Evolutionary conservation across 2,888 invertebrate genomes (phyloP).

Genomic region (Drosophila monieri): DNA sequence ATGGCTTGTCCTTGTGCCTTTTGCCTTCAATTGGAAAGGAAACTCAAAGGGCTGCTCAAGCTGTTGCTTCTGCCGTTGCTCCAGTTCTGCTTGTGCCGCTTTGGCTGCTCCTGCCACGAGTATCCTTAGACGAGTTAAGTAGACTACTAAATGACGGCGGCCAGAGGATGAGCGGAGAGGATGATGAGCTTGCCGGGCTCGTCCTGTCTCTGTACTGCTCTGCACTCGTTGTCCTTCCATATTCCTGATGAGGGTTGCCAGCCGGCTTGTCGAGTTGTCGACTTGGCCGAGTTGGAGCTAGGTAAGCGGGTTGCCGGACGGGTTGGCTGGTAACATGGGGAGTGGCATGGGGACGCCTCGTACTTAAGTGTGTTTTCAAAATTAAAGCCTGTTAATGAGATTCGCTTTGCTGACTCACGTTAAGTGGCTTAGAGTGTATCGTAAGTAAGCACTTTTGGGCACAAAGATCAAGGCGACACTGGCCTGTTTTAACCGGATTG

Average conservation of each 20-base stretch:
- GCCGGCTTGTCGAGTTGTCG: conserved; percentile 44
- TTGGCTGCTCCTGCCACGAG: conserved; percentile 43
- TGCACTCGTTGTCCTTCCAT: conserved; percentile 9
- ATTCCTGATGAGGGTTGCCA: conserved; percentile 44
- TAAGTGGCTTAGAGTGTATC: conserved; percentile 79
- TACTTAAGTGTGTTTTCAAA: conserved; percentile 79
- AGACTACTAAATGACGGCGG: conserved; percentile 76
- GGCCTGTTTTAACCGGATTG: conserved; percentile 13
- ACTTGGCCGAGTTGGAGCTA: conserved; percentile 25
- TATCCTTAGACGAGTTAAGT: conserved; percentile 78
- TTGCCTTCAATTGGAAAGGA: conserved; percentile 44
- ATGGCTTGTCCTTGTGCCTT: conserved; percentile 19
- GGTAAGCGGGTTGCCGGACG: conserved; percentile 8
- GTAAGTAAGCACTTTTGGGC: conserved; percentile 73
- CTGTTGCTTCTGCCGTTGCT: conserved; percentile 51
- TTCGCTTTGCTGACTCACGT: conserved; percentile 78
- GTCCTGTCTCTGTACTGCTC: conserved; percentile 3
- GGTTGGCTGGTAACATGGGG: not conserved
- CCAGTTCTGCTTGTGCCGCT: conserved; percentile 2
- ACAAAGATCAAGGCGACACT: conserved; percentile 51
- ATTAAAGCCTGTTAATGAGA: conserved; percentile 80
- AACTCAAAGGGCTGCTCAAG: conserved; percentile 68
- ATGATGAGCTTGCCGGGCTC: conserved; percentile 38
- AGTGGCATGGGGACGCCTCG: conserved; percentile 20
- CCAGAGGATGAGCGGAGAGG: conserved; percentile 38